Percentiles rank a stretch among this genome's conserved stretches.
Evolutionary conservation across 2,888 invertebrate species (phyloP).

Genomic region (Campoplex capitator): DNA sequence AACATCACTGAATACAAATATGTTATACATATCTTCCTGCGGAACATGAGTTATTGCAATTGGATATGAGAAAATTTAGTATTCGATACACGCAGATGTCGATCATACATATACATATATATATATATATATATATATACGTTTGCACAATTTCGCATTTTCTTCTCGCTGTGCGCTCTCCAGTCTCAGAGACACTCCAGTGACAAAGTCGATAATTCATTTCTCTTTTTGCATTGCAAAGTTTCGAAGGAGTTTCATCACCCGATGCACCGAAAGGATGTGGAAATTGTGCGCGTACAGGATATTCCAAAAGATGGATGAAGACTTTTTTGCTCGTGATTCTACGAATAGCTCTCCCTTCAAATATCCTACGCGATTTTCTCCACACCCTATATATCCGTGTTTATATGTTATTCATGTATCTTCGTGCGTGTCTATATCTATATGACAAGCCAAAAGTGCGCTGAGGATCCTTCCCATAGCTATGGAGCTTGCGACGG

Average conservation of each 20-base stretch:
- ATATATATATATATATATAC: not conserved
- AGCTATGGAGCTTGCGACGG: not conserved
- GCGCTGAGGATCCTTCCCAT: conserved; percentile 29
- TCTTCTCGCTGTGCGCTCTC: conserved; percentile 4
- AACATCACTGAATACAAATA: conserved; percentile 28
- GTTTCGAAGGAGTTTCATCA: not conserved
- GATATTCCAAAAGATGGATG: not conserved
- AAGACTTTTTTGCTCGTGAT: not conserved
- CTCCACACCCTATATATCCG: not conserved
- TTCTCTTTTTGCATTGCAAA: not conserved
- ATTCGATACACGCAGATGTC: conserved; percentile 7
- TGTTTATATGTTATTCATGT: not conserved
- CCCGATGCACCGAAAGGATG: not conserved
- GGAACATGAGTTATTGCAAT: conserved; percentile 11
- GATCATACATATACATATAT: not conserved
- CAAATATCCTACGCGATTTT: not conserved
- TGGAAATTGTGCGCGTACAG: not conserved
- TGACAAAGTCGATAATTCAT: conserved; percentile 44
- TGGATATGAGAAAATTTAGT: conserved; percentile 22
- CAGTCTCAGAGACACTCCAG: conserved; percentile 7
- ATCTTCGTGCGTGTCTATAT: not conserved
- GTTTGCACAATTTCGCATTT: conserved; percentile 7
- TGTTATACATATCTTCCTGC: not conserved
- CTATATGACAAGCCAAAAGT: conserved; percentile 23
- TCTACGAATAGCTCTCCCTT: not conserved